These are phyloP conservation scores for Eira barbara DNA, from an alignment of 2,113 vertebrate genomes.

Conservation along the genomic window DNA sequence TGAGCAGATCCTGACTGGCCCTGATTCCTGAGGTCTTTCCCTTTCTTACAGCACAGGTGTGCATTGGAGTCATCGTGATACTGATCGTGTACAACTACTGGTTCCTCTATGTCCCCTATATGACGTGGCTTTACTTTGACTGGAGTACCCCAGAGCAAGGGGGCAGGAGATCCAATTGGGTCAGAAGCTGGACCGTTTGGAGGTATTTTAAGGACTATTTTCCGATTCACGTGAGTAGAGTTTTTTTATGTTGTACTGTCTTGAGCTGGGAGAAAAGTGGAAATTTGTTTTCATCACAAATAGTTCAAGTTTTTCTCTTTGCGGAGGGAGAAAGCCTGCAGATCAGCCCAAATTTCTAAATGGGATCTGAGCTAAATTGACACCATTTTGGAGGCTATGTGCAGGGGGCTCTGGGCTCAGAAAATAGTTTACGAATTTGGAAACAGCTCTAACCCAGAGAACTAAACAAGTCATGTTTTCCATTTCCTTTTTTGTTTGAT, in stretches of 20 bases:
- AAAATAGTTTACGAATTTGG: neutral
- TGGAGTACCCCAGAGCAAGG: conserved; percentile 88
- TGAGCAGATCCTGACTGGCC: neutral
- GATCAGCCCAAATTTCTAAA: neutral
- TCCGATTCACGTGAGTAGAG: conserved; percentile 88
- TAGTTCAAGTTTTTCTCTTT: neutral
- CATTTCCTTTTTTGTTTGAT: neutral
- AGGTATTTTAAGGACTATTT: conserved; percentile 93
- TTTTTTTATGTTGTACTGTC: neutral
- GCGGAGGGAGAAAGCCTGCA: neutral
- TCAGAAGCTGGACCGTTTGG: conserved; percentile 89
- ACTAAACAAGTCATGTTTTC: neutral
- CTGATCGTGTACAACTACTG: conserved; percentile 89
- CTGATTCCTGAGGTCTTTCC: neutral
- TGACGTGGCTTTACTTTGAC: conserved; percentile 93
- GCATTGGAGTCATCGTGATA: conserved; percentile 82
- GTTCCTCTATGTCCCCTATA: conserved; percentile 88
- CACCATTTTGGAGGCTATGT: neutral
- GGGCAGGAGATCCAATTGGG: conserved; percentile 88
- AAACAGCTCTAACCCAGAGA: neutral
- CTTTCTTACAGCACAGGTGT: conserved; percentile 84
- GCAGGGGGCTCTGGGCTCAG: neutral
- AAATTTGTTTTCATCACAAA: neutral
- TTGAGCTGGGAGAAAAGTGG: neutral
- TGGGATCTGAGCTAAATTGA: neutral